Base-by-base conservation (phyloP, 1,140 invertebrate genomes). In the Theocolax elegans region DNA sequence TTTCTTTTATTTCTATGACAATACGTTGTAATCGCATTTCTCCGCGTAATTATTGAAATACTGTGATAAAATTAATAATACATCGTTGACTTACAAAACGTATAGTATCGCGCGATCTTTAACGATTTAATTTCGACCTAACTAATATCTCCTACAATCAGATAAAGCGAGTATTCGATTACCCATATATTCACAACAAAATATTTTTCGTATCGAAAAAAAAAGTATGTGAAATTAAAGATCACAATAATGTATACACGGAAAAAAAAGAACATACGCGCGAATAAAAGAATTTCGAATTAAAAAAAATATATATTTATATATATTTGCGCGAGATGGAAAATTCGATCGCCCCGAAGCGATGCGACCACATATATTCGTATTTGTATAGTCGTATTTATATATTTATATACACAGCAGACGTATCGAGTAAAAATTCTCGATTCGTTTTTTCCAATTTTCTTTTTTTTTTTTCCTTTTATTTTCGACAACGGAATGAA, bases 371-470 rank as follows among this genome's bases (percentile, higher is more conserved):
- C 78, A 81, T 79, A 76, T 78, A 77, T 79, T 68, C 51, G 75
- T 79, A 73, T 76, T 77, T 77, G 73, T 78, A 74, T 77, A 76
- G 65, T 72, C 74, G 70, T 81, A 80, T 82, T 80, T 82, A 81
- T 83, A 83, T 85, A 79, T 80, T 81, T 83, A 83, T 83, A 79
- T 81, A 82, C 79, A 81, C 29, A 42, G 21, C 29, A 42, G 49
- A 51, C n/a, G 31, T n/a, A 75, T 78, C 76, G 75, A 77, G 74
- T 67, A 67, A 76, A 75, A 75, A 71, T 73, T 72, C 74, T 66
- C 71, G 64, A 62, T 65, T 56, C 70, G 49, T 62, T 72, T n/a
- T n/a, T 62, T 42, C 38, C 68, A 68, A 71, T 68, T 76, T 72
- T n/a, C n/a, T n/a, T n/a, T n/a, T n/a, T n/a, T n/a, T n/a, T n/a